phyloP scores from a whole-genome alignment of 2,888 invertebrate species.

The Neoitamus cyanurus region DNA sequence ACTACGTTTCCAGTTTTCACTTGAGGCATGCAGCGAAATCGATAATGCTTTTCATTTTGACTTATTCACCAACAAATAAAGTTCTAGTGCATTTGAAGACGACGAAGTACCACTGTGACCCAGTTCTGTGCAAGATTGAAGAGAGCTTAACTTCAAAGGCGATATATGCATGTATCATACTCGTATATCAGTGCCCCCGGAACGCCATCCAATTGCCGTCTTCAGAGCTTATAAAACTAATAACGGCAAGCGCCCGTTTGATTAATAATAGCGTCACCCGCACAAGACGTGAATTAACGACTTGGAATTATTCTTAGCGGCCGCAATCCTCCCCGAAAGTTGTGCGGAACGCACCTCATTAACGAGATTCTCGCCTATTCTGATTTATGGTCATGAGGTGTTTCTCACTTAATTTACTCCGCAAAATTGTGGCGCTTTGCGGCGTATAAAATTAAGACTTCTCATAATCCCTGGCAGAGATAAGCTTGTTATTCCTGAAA shows the following conservation, averaged over 20 bases:
- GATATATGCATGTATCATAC: background rate
- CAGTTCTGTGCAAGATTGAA: background rate
- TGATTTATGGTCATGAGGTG: constrained; percentile 32
- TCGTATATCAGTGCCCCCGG: background rate
- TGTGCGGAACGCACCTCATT: constrained; percentile 24
- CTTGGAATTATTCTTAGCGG: background rate
- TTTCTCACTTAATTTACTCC: constrained; percentile 30
- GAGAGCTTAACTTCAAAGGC: constrained; percentile 3
- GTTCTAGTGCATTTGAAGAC: constrained; percentile 26
- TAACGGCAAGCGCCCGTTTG: background rate
- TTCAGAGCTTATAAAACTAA: background rate
- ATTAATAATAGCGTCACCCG: constrained; percentile 9
- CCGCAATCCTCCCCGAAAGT: background rate
- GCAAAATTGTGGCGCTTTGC: background rate
- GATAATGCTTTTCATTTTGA: constrained; percentile 29
- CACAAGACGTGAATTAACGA: background rate
- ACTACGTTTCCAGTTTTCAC: constrained; percentile 14
- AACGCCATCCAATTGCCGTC: background rate
- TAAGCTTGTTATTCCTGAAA: constrained; percentile 15
- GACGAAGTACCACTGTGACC: constrained; percentile 17
- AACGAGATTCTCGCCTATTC: constrained; percentile 8
- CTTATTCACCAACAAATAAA: constrained; percentile 33
- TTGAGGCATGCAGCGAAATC: constrained; percentile 9
- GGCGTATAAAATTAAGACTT: constrained; percentile 7
- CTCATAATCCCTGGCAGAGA: constrained; percentile 4